Base-by-base conservation (phyloP, 1,140 invertebrate species). In the Lepidotrigona ventralis region DNA sequence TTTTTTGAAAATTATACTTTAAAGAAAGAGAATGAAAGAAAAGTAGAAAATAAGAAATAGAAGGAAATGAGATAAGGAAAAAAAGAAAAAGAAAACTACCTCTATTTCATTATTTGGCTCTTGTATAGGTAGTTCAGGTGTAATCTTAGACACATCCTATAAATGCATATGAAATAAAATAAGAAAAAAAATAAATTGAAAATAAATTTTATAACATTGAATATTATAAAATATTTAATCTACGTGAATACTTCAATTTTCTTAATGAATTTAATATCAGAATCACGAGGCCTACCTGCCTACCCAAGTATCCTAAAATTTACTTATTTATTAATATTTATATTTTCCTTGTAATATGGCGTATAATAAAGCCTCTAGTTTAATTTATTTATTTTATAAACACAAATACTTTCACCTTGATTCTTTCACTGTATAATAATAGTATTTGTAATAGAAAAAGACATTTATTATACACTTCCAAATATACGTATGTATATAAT, bases 241-340 rank as follows among this genome's bases (percentile, higher is more conserved):
- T 66, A 33, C 14, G 29, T 17, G 14, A 26, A 5, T 84, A 51
- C 83, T 76, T 85, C 70, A 6, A 51, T 29, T 23, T 53, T 86
- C 29, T 23, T 71, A 12, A 86, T 79, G 46, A 63, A 19, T 33
- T 79, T 83, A 29, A 75, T 74, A 58, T 74, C 84, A 14, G 51
- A 66, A 53, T 86, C 68, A 3, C 17, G 51, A 1, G 58, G 60
- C 56, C 14, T 85, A 74, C 74, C 75, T 21, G 60, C 54, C 75
- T 21, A 54, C 54, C 85, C 83, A 82, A 46, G 84, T 83, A 33
- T 86, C 80, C 84, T 86, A 72, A 17, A 54, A 69, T 51, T 19
- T 53, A 4, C 64, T 39, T 14, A 56, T 26, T 3, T 26, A 0
- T 64, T 63, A 80, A 21, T 60, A 29, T 3, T 2, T 6, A 9